Evolutionary conservation across 2,888 invertebrate species (phyloP), one percentile per base, ranked within the genome.

Genomic region (Ctenicera cuprea): DNA sequence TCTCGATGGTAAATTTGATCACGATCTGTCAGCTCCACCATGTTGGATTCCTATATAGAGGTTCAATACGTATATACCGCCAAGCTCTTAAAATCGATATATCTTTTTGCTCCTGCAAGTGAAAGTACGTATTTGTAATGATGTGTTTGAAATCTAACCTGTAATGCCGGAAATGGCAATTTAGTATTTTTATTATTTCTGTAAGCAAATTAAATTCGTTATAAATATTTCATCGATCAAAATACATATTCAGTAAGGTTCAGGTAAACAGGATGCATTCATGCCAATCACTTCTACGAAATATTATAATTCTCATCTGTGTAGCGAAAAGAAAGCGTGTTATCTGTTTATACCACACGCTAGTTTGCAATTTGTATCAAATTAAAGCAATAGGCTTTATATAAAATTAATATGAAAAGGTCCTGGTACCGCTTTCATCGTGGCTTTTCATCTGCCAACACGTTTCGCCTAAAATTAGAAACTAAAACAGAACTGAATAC

Each of bases 401-500:
- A 45, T 45, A 18, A 52, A 22, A 30, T 52, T 30, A 22, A 52
- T 30, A 30, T 52, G 4, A 20, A 52, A 52, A 52, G 20, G n/a
- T 18, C 4, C 11, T 22, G 14, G 26, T 0, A 11, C 22, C 4
- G 5, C n/a, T 52, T 14, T 45, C 52, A 22, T 52, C 52, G 20
- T 30, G 12, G 57, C 57, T 37, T 33, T 57, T 16, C 57, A 57
- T 57, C 33, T n/a, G 37, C 30, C n/a, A 57, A 57, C 52, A 52
- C 14, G 57, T 30, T 16, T 57, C 57, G 18, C 16, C 30, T 57
- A 30, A 57, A 57, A 57, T 57, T 57, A 57, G 57, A 57, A 57
- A 57, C 57, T 57, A 57, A 57, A 57, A 57, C 57, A 33, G 33
- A 57, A 57, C 37, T 14, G 57, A 57, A 57, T 37, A 16, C 33